Evolutionary conservation across 2,888 invertebrate species (phyloP).

Genomic region (Dryococelus australis): DNA sequence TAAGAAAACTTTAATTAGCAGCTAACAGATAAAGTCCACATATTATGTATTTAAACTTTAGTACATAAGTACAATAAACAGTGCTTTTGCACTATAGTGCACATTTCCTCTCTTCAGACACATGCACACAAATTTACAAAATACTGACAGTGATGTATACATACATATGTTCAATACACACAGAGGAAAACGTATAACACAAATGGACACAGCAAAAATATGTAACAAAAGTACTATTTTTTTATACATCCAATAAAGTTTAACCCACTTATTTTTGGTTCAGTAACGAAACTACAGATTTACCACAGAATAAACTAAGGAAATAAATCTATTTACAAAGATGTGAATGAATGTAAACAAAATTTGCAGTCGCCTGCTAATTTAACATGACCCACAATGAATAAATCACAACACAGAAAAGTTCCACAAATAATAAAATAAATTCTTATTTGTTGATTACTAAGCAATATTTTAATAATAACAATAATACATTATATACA

Average conservation of each 20-base stretch:
- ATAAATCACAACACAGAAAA: background rate
- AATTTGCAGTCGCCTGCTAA: background rate
- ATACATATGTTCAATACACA: background rate
- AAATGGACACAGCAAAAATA: background rate
- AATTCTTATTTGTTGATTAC: no score
- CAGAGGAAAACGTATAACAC: background rate
- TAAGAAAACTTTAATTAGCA: background rate
- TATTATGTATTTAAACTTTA: background rate
- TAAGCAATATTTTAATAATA: no score
- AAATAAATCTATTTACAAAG: no score
- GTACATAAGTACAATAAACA: background rate
- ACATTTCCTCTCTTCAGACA: background rate
- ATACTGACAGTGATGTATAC: background rate
- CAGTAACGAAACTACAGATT: background rate
- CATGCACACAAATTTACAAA: background rate
- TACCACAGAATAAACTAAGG: no score
- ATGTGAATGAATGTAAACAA: background rate
- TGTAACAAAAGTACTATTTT: background rate
- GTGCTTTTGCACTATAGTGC: conserved; percentile 2
- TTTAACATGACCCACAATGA: background rate
- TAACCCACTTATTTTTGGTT: background rate
- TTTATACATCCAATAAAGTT: background rate
- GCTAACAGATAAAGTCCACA: background rate
- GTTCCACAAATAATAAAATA: no score
- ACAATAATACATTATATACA: background rate